Evolutionary conservation across 2,888 invertebrate genomes (phyloP), one percentile per base, ranked within the genome.

Genomic region (Ashinkailepas kermadecensis): DNA sequence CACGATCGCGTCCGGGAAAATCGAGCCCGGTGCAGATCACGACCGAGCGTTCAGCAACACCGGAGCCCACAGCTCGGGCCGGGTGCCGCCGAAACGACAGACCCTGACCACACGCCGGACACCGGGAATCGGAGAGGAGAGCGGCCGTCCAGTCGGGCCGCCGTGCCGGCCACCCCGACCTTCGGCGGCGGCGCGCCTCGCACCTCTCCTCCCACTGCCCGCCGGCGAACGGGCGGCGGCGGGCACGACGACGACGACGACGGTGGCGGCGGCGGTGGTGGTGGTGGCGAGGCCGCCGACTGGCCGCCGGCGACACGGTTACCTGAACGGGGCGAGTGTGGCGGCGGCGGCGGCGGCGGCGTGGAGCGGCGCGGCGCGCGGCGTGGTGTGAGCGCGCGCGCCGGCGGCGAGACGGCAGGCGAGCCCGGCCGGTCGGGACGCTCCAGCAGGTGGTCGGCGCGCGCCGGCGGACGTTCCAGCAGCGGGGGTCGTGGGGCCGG

Each of bases 261-360:
- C 6, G 62, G 15, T 15, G 62, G 62, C 39, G 39, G 39, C 39
- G 62, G 62, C 15, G 0, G 62, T 6, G 62, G 62, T 18, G 62
- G 15, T 15, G 62, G 62, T 4, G 39, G 39, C 39, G 39, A 1
- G 39, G 39, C 39, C 39, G 39, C 62, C 62, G 62, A 15, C 18
- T 15, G 18, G 65, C 15, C 23, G 74, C 54, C 74, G 54, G 25
- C 54, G 54, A 74, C 25, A 74, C 74, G 54, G 74, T 74, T 74
- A 74, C 74, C 74, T 74, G 74, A 74, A 23, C 74, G 74, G 9
- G 74, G 74, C 6, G 74, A 74, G 15, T 21, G 74, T 54, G 39
- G 18, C 54, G 39, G 18, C 39, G 18, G 70, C 13, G 3, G 39
- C 54, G 67, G 25, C 4, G 39, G 70, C 39, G 39, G 70, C 12